Evolutionary conservation across 1,140 invertebrate species (phyloP), one percentile per base, ranked within the genome.

Genomic region (Papilio glaucus): DNA sequence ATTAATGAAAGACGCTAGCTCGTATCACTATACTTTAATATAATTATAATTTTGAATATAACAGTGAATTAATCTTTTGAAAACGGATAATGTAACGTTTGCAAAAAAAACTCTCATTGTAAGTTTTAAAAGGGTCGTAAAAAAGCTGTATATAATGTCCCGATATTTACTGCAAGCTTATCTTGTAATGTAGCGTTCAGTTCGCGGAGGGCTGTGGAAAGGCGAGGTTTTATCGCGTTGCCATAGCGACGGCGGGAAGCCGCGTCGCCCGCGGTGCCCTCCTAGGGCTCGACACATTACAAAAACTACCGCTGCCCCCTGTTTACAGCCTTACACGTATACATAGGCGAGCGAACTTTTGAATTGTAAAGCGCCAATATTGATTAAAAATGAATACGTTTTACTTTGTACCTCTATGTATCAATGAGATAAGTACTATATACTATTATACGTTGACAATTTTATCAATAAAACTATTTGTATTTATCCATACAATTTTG

Each of bases 141-240:
- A 75, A 79, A 72, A 61, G 72, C 24, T 45, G 49, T 57, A 62
- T 70, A 75, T 73, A 75, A 71, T 65, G 71, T 71, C 29, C 69
- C 73, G 38, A 75, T 75, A 75, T 75, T 75, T 72, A 75, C 73
- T 70, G 41, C 75, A 15, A 71, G 68, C 72, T 77, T 78, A 76
- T 89, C 83, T 81, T 75, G 79, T 84, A 84, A 76, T 82, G 70
- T 73, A 75, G 72, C 84, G 80, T 87, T 79, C 84, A 90, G 85
- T 88, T 75, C 74, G 75, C 71, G 72, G 78, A 80, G 79, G 83
- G 85, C 87, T 93, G 88, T 92, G 89, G 92, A 88, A 93, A 91
- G 91, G 88, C 82, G 88, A 92, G 90, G 91, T 91, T 93, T 93
- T 93, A 92, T 93, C 90, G 85, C 91, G 90, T 92, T 89, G 82